These are phyloP conservation scores for Sinocyclocheilus anophthalmus DNA, from an alignment of 2,113 vertebrate genomes.

Conservation along the genomic window DNA sequence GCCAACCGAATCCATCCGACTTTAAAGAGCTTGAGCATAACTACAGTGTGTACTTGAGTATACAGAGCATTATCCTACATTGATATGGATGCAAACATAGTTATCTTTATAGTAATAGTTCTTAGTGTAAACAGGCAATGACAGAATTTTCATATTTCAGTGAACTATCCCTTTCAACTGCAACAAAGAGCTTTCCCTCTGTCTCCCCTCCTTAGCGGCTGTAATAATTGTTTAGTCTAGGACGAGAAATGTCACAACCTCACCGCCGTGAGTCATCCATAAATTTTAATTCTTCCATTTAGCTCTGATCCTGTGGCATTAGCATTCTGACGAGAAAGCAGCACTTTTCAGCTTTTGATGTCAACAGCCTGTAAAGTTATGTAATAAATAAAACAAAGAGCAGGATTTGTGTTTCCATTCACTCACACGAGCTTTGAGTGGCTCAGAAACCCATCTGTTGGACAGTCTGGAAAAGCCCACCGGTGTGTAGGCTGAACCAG, in stretches of 20 bases:
- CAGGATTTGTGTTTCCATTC: slow-evolving; percentile 54
- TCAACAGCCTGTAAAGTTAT: slow-evolving; percentile 34
- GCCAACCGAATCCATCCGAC: not conserved
- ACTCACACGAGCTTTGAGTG: slow-evolving; percentile 17
- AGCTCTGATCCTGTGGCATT: slow-evolving; percentile 29
- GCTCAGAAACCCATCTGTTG: slow-evolving; percentile 39
- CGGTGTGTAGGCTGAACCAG: not conserved
- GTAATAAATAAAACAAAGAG: slow-evolving; percentile 54
- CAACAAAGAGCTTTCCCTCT: slow-evolving; percentile 53
- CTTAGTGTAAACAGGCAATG: not conserved
- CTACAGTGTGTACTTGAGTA: not conserved
- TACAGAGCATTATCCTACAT: not conserved
- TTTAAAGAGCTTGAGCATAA: not conserved
- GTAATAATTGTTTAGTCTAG: slow-evolving; percentile 76
- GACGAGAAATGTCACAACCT: slow-evolving; percentile 69
- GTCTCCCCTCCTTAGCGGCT: slow-evolving; percentile 65
- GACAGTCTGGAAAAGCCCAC: slow-evolving; percentile 31
- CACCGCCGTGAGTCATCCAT: slow-evolving; percentile 52
- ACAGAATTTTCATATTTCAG: slow-evolving; percentile 59
- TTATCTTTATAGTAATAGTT: not conserved
- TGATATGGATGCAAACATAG: not conserved
- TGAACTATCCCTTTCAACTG: not conserved
- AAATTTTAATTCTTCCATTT: slow-evolving; percentile 23
- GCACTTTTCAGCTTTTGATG: slow-evolving; percentile 33
- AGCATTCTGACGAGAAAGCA: slow-evolving; percentile 26